Percentiles rank a stretch among this genome's conserved stretches.
Evolutionary conservation across 2,113 vertebrate species (phyloP).

Genomic region (Stomatorhinus ivindoensis): DNA sequence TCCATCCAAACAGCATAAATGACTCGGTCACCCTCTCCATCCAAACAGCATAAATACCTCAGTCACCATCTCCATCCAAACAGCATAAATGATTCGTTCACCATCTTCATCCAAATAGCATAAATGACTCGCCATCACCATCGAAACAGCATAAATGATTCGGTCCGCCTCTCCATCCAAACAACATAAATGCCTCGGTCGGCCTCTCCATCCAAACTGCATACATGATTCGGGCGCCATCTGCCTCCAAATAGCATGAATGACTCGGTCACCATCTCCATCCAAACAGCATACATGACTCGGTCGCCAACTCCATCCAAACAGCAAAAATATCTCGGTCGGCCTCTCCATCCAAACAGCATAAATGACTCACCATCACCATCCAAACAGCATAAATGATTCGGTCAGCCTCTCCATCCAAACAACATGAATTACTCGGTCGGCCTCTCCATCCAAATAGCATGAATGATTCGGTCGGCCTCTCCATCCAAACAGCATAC

Average conservation of each 20-base stretch:
- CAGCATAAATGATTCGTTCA: no score
- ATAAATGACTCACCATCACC: not conserved
- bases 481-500: conserved; percentile 58
- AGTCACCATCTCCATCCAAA: no score
- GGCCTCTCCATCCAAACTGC: not conserved
- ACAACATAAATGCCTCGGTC: not conserved
- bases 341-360: not conserved
- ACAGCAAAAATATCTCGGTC: conserved; percentile 52
- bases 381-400: conserved; percentile 27
- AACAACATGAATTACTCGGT: no score
- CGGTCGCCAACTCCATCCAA: no score
- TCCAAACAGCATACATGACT: conserved; percentile 24
- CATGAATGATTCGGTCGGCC: no score
- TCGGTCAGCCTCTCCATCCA: no score
- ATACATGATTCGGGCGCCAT: conserved; percentile 39
- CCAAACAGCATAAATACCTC: conserved; percentile 29
- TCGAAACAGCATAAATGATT: conserved; percentile 54
- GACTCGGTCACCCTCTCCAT: not conserved
- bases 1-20: not conserved
- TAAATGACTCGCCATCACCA: no score
- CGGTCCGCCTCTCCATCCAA: not conserved
- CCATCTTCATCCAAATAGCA: no score
- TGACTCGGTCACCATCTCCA: no score
- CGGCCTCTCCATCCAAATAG: no score
- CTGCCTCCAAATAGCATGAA: no score